Percentiles rank a stretch among this genome's conserved stretches.
phyloP scores from a whole-genome alignment of 1,140 invertebrate genomes.

The Macrostomum lignano region DNA sequence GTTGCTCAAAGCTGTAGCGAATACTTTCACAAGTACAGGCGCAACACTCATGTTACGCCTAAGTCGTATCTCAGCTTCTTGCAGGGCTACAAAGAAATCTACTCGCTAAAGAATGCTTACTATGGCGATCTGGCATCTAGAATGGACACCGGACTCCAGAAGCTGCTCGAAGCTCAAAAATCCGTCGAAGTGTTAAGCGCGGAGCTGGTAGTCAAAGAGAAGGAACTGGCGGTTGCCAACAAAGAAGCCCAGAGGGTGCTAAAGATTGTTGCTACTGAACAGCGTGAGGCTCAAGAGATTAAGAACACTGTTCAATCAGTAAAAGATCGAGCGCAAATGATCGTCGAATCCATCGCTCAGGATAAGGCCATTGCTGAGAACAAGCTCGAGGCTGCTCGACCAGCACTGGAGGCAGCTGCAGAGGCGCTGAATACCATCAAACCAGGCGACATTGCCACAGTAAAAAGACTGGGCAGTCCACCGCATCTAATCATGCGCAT shows the following conservation, averaged over 20 bases:
- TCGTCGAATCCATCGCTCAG: constrained; percentile 52
- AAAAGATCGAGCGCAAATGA: constrained; percentile 49
- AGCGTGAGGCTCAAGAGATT: constrained; percentile 68
- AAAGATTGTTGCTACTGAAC: constrained; percentile 48
- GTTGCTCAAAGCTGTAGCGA: constrained; percentile 28
- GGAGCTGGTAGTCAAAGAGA: constrained; percentile 4
- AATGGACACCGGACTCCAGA: constrained; percentile 3
- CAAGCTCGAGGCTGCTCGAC: constrained; percentile 54
- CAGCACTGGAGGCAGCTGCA: constrained; percentile 62
- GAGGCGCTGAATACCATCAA: constrained; percentile 67
- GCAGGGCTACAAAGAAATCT: constrained; percentile 70
- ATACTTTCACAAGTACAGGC: constrained; percentile 34
- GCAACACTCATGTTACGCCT: constrained; percentile 63
- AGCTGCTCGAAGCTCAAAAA: constrained; percentile 2
- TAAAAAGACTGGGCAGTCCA: constrained; percentile 63
- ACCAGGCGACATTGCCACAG: constrained; percentile 67
- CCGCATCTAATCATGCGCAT: constrained; percentile 86
- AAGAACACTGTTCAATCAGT: constrained; percentile 77
- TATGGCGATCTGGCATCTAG: constrained; percentile 50
- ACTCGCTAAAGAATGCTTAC: constrained; percentile 55
- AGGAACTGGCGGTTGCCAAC: not conserved
- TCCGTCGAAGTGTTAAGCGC: not conserved
- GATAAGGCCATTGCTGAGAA: constrained; percentile 58
- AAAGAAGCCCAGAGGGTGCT: constrained; percentile 2
- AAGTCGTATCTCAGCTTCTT: constrained; percentile 76